Conservation (phyloP, 2,113 vertebrate genomes). For the Chaetorhynchus papuensis region DNA sequence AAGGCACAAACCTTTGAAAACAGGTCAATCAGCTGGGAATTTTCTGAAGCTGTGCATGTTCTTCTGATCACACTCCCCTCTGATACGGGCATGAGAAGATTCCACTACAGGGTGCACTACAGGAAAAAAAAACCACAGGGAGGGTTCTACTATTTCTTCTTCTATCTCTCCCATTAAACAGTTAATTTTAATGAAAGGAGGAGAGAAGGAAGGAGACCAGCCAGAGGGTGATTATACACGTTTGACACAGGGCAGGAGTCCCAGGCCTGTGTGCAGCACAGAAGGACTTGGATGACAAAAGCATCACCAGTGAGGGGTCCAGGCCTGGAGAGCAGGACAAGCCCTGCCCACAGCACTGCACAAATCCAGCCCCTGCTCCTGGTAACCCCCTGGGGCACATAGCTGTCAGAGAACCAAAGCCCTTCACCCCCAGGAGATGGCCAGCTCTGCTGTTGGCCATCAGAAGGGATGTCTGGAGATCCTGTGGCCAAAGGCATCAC, state of each 20-base stretch:
- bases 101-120: background rate
- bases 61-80: background rate
- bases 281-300: background rate
- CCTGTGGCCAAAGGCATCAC: background rate
- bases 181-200: background rate
- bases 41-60: background rate
- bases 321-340: background rate
- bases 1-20: background rate
- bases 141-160: background rate
- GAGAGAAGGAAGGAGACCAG: background rate
- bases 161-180: background rate
- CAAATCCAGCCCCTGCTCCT: background rate
- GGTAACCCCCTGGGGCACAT: background rate
- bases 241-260: background rate
- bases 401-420: background rate
- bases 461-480: background rate
- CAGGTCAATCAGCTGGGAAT: background rate
- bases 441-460: background rate
- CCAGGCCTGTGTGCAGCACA: background rate
- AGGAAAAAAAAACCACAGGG: background rate
- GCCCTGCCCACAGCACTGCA: background rate
- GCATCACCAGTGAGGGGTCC: background rate
- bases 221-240: accelerated
- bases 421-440: background rate
- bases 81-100: background rate